These are phyloP conservation scores for Sapajus apella DNA, from an alignment of 2,113 vertebrate genomes.

Conservation along the genomic window DNA sequence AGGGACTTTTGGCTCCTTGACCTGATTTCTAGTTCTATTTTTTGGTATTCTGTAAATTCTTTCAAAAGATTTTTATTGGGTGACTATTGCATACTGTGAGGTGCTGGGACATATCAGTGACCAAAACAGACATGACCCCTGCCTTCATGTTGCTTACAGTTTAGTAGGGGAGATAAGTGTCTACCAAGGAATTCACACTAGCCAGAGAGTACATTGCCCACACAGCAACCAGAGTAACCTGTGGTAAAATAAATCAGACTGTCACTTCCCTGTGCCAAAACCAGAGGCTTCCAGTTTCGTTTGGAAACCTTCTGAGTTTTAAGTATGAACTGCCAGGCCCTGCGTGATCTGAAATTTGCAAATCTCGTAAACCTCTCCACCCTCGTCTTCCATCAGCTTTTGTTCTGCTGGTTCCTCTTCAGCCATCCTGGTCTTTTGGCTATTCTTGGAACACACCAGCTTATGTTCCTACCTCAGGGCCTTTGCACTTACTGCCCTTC, in stretches of 20 bases:
- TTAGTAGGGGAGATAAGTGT: not conserved
- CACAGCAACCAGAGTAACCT: not conserved
- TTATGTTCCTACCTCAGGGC: not conserved
- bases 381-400: not conserved
- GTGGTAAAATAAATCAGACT: not conserved
- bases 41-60: not conserved
- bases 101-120: not conserved
- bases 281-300: not conserved
- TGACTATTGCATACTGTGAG: not conserved
- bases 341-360: not conserved
- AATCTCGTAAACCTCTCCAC: not conserved
- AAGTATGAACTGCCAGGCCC: not conserved
- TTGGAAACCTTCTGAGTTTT: not conserved
- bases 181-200: not conserved
- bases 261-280: not conserved
- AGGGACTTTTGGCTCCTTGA: not conserved
- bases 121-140: not conserved
- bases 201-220: not conserved
- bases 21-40: not conserved
- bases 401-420: not conserved
- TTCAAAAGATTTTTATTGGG: not conserved
- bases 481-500: not conserved
- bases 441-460: not conserved
- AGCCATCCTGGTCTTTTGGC: not conserved
- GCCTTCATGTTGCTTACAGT: not conserved